Base-by-base conservation (phyloP, 1,140 invertebrate genomes). In the Lutraria rhynchaena region DNA sequence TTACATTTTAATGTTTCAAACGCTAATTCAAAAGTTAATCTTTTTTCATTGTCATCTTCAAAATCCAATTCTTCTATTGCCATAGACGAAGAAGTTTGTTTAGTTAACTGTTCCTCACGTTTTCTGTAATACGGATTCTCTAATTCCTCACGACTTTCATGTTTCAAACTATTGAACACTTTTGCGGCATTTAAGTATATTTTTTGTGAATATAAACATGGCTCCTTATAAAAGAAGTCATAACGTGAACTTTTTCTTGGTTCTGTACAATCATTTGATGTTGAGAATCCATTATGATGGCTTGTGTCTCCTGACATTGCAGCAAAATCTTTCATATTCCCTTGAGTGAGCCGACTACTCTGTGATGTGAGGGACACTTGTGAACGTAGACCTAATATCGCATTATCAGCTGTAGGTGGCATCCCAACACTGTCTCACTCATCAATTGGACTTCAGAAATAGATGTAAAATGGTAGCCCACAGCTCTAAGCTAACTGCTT, bases 1-100 rank as follows among this genome's bases (percentile, higher is more conserved):
- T 90, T 83, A 90, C 90, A 91, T 85, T 91, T 91, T 19, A 91
- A 81, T 3, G 87, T 84, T 35, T 83, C 82, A 81, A 89, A 90
- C 5, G 89, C 85, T 65, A 91, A 83, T 49, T 87, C 83, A 71
- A 85, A 90, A 3, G 87, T 86, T 0, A 86, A 83, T 57, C 86
- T 83, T 63, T 89, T 87, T 55, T 89, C 88, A 37, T 86, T 83
- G n/a, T 81, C 83, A 82, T 86, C 73, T 13, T 77, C 69, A 81
- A 89, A 89, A 11, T 89, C 84, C 33, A 88, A 63, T 13, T 87
- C 69, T 17, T 82, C 74, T 27, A 88, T 69, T 15, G 67, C 67
- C 0, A 65, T n/a, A 13, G 65, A 58, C 9, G 31, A 22, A 29
- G 22, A 24, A 24, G n/a, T 58, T 17, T n/a, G 22, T 22, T 37